A percentile compares a stretch with the other conserved stretches of the same genome.
These are phyloP conservation scores for Crypturellus undulatus DNA, from an alignment of 2,113 vertebrate species.

Conservation along the genomic window DNA sequence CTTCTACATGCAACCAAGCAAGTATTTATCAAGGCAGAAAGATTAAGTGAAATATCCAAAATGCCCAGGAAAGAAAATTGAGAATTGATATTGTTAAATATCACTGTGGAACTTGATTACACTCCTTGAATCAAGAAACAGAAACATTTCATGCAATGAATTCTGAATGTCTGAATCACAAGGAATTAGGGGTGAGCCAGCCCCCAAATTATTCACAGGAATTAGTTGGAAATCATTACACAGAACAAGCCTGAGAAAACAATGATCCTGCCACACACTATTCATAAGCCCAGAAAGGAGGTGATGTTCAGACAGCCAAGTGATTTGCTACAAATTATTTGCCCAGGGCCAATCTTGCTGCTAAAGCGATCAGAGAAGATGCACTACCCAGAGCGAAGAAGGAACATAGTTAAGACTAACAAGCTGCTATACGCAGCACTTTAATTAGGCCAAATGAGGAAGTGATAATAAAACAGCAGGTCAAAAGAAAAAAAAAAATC, in stretches of 20 bases:
- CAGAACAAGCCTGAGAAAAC: background rate
- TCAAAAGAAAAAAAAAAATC: background rate
- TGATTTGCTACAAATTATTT: conserved; percentile 48
- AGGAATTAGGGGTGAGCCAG: background rate
- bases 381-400: background rate
- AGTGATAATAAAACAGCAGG: conserved; percentile 46
- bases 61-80: background rate
- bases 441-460: conserved; percentile 66
- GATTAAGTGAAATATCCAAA: background rate
- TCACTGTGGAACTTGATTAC: background rate
- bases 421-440: conserved; percentile 53
- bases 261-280: background rate
- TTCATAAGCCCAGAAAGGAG: background rate
- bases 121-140: background rate
- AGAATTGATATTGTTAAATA: background rate
- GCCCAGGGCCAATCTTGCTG: conserved; percentile 43
- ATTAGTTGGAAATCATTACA: background rate
- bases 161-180: background rate
- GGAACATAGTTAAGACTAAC: background rate
- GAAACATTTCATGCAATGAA: background rate
- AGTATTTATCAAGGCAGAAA: background rate
- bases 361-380: conserved; percentile 5
- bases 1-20: background rate
- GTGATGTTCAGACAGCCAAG: background rate
- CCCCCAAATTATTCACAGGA: background rate